phyloP scores from a whole-genome alignment of 2,888 invertebrate species.

The Palloptera scutellata region DNA sequence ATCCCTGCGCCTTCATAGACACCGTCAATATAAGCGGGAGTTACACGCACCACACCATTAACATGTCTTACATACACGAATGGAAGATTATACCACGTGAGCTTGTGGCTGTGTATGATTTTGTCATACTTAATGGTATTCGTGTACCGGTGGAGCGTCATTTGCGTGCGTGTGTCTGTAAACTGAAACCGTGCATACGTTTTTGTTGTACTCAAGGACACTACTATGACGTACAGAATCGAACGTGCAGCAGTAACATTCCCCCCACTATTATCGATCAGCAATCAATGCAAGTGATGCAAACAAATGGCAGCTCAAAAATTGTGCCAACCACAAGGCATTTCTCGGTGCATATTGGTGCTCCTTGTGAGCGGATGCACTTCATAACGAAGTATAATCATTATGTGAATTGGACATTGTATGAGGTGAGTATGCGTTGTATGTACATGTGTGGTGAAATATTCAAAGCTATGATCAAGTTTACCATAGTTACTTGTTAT shows the following conservation, averaged over 20 bases:
- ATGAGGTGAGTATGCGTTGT: constrained; percentile 22
- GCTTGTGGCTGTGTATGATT: constrained; percentile 53
- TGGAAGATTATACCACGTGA: constrained; percentile 53
- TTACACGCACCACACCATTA: constrained; percentile 31
- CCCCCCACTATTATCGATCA: constrained; percentile 30
- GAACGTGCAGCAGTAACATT: constrained; percentile 34
- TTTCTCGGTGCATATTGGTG: constrained; percentile 47
- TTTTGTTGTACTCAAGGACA: constrained; percentile 56
- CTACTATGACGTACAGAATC: constrained; percentile 44
- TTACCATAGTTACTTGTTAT: no score
- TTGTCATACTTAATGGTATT: constrained; percentile 50
- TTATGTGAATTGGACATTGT: constrained; percentile 36
- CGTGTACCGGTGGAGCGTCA: constrained; percentile 49
- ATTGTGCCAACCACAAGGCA: constrained; percentile 34
- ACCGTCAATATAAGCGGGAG: constrained; percentile 57
- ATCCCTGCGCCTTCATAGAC: constrained; percentile 59
- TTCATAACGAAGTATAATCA: constrained; percentile 40
- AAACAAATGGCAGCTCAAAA: constrained; percentile 42
- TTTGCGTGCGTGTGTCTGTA: constrained; percentile 59
- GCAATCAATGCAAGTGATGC: constrained; percentile 27
- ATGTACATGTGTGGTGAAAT: no score
- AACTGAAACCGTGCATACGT: constrained; percentile 56
- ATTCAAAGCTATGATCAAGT: no score
- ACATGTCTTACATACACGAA: constrained; percentile 51
- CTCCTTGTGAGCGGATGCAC: constrained; percentile 53